A percentile compares a stretch with the other conserved stretches of the same genome.
phyloP scores from a whole-genome alignment of 2,113 vertebrate genomes.

The Setophaga petechia region DNA sequence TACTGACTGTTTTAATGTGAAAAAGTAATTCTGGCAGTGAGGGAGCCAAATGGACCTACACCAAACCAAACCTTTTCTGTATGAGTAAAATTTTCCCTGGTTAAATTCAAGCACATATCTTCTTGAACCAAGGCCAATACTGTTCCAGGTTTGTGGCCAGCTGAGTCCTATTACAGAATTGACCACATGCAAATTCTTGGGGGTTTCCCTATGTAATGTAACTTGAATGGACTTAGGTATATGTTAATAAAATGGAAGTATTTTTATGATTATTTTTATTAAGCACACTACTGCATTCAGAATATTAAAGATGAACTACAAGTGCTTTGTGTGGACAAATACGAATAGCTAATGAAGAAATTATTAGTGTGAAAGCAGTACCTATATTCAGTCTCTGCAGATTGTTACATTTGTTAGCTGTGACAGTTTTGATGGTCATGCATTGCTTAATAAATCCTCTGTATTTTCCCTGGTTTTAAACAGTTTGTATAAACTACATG shows the following conservation, averaged over 20 bases:
- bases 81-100: conserved; percentile 76
- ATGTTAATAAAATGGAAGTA: conserved; percentile 56
- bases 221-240: conserved; percentile 51
- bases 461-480: neutral
- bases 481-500: neutral
- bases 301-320: conserved; percentile 2
- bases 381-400: neutral
- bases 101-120: conserved; percentile 75
- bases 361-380: neutral
- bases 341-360: conserved; percentile 1
- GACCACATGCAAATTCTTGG: conserved; percentile 75
- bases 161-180: conserved; percentile 74
- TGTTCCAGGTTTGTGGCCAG: conserved; percentile 65
- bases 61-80: conserved; percentile 75
- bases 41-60: conserved; percentile 72
- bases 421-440: neutral
- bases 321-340: conserved; percentile 1
- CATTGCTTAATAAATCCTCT: neutral
- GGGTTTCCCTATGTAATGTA: conserved; percentile 68
- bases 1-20: conserved; percentile 69
- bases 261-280: conserved; percentile 55
- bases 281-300: neutral
- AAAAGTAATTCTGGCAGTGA: conserved; percentile 68
- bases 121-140: conserved; percentile 54
- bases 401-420: neutral